Conservation (phyloP, 2,113 vertebrate species). For the Atractosteus spatula region DNA sequence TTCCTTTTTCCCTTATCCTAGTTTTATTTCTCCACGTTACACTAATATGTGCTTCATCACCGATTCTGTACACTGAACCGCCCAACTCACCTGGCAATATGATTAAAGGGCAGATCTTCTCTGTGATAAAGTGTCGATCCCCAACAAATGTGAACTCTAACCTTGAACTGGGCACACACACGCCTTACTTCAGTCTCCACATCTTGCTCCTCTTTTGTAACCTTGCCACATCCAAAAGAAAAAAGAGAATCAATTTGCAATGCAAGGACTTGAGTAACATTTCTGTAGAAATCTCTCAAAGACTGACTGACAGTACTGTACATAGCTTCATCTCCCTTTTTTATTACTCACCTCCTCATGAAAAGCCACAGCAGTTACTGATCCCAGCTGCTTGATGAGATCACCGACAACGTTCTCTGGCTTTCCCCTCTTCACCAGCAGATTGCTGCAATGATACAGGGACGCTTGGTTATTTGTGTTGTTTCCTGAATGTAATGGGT, state of each 20-base stretch:
- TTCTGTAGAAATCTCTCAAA: no score
- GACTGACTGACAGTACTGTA: no score
- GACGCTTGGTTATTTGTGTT: no score
- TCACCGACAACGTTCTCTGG: conserved; percentile 69
- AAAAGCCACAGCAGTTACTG: conserved; percentile 67
- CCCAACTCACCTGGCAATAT: conserved; percentile 59
- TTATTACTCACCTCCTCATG: conserved; percentile 69
- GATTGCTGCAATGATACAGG: conserved; percentile 54
- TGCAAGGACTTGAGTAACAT: background rate
- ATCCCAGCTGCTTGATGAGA: conserved; percentile 68
- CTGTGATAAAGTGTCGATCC: conserved; percentile 71
- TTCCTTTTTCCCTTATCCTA: no score
- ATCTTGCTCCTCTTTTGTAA: conserved; percentile 68
- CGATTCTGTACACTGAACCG: no score
- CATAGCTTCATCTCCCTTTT: background rate
- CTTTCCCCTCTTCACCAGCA: conserved; percentile 71
- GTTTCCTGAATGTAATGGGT: no score
- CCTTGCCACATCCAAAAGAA: conserved; percentile 40
- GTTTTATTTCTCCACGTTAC: no score
- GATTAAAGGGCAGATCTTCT: conserved; percentile 71
- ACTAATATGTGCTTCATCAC: no score
- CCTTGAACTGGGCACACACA: conserved; percentile 61
- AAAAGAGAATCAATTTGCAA: background rate
- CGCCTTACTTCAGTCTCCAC: conserved; percentile 66
- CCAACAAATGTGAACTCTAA: conserved; percentile 73